Base-by-base conservation (phyloP, 2,113 vertebrate genomes). In the Mustela nigripes region DNA sequence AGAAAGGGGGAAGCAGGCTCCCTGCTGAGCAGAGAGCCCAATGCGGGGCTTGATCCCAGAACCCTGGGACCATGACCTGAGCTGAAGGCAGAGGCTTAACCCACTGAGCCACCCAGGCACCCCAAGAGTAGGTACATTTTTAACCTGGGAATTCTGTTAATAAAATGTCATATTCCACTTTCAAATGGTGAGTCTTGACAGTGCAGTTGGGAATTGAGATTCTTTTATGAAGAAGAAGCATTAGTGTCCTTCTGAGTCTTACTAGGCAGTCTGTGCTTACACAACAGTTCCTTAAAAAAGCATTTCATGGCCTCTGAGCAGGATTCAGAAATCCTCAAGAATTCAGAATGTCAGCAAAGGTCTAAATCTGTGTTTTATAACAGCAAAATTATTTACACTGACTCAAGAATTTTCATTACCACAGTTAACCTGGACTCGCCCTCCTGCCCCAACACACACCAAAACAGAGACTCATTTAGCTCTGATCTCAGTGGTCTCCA, bases 291-390 rank as follows among this genome's bases (percentile, higher is more conserved):
- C 76, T 88, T 86, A 80, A 73, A 86, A 33, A 97, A 93, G 67
- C 50, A 83, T 74, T 93, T 79, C 48, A 21, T n/a, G 65, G 85
- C 80, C 78, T 94, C 85, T 94, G n/a, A 91, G 93, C 79, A 95
- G 48, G 86, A 94, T 83, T 97, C 87, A 96, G 94, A 97, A 92
- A 96, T 95, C 74, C 91, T 97, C 79, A 96, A 96, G 96, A 97
- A 98, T 97, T 98, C 94, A 94, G 91, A 96, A 94, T 95, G 95
- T 97, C 92, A 94, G 86, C 94, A 91, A 97, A 97, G 92, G 95
- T 96, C 96, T 96, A 97, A 97, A 93, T 94, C 69, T 92, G 79
- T 91, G 82, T 89, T 96, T 96, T 78, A 95, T 92, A 96, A 96
- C 48, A 83, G 89, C 48, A 76, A 94, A 95, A 92, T 97, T 97